Base-by-base conservation (phyloP, 2,113 vertebrate species). In the Pandion haliaetus region DNA sequence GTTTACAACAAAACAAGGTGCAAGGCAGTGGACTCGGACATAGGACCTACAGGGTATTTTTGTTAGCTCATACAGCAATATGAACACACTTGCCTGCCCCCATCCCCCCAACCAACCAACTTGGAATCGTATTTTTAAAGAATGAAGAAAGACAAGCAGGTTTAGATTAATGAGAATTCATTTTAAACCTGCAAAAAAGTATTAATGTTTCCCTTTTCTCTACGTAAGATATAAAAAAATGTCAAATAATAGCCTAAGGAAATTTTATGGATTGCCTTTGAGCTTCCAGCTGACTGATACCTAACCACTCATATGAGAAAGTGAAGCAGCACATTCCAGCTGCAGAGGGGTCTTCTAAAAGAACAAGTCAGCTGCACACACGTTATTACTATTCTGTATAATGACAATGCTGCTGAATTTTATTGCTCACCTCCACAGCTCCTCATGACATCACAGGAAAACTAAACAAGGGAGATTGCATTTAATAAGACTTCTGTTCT, bases 11-110 rank as follows among this genome's bases (percentile, higher is more conserved):
- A 59, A 69, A n/a, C 3, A 31, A 47, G 21, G 34, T 42, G 20
- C 5, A 61, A 79, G 17, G 17, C 24, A 54, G 16, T n/a, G 9
- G 28, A 61, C 25, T 72, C 40, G 38, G 58, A 47, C 15, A 8
- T 58, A 55, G 7, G 4, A 79, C 10, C 55, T 50, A 36, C 2
- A 16, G 3, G 6, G 1, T 0, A 31, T 45, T 59, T 69, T 32
- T 45, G 2, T 80, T 59, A 65, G 8, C 8, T 55, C 15, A 49
- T 34, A 66, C 8, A 44, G 12, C 3, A 23, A 9, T 29, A 57
- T 18, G 4, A 34, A 49, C 4, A n/a, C 4, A 44, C 38, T 34
- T 50, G 6, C 17, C 29, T 76, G 24, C 7, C 7, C 12, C 17
- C 25, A 19, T 5, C 7, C 13, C 6, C 21, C 6, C 19, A 40